Percentiles rank a stretch among this genome's conserved stretches.
Conservation (phyloP, 2,888 invertebrate genomes). For the Ophonus ardosiacus region DNA sequence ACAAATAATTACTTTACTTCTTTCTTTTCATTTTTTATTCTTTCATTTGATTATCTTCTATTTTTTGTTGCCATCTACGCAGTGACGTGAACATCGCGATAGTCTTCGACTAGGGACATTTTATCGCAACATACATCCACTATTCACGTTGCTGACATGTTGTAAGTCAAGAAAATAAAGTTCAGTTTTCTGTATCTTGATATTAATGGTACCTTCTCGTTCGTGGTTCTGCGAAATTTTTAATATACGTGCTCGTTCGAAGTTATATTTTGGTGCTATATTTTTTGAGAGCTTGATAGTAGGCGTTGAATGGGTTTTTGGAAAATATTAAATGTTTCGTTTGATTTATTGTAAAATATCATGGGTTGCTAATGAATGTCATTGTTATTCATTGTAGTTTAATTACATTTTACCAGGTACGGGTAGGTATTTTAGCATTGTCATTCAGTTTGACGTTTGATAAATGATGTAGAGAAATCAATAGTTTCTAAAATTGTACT, state of each 20-base stretch:
- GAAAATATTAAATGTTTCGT: not conserved
- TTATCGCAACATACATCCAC: not conserved
- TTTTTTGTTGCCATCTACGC: not conserved
- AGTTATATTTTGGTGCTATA: conserved; percentile 12
- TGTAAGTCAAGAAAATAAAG: not conserved
- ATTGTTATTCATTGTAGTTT: conserved; percentile 19
- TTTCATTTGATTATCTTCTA: conserved; percentile 4
- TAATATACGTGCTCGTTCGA: conserved; percentile 51
- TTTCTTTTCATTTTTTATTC: conserved; percentile 3
- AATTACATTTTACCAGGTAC: conserved; percentile 10
- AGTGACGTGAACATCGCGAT: not conserved
- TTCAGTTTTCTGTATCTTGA: not conserved
- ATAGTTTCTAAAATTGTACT: conserved; percentile 10
- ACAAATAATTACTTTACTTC: conserved; percentile 20
- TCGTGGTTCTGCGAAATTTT: conserved; percentile 53
- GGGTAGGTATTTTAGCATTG: conserved; percentile 6
- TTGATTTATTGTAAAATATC: conserved; percentile 29
- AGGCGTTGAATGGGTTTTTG: conserved; percentile 7
- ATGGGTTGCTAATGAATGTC: conserved; percentile 2
- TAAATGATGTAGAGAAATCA: conserved; percentile 32
- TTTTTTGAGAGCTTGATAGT: conserved; percentile 8
- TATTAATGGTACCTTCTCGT: conserved; percentile 42
- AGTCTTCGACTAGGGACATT: not conserved
- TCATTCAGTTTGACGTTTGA: conserved; percentile 20
- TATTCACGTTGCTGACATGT: not conserved